A percentile compares a stretch with the other conserved stretches of the same genome.
Evolutionary conservation across 2,888 invertebrate genomes (phyloP).

Genomic region (Cantharis rustica): DNA sequence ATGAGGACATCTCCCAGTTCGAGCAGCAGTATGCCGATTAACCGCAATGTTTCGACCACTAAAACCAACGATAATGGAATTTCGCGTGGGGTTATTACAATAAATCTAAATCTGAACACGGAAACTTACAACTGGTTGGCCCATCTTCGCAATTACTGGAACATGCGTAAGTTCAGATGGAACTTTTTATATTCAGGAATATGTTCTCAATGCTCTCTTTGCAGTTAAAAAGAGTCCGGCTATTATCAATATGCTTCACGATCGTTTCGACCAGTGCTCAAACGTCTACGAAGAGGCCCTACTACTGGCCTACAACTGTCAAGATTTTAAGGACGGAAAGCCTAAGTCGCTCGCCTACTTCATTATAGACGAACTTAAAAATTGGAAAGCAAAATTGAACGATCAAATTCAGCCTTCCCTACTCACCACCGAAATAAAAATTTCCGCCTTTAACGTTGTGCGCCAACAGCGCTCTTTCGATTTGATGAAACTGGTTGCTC

Average conservation of each 20-base stretch:
- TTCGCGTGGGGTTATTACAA: slow-evolving; percentile 17
- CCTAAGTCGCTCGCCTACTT: slow-evolving; percentile 65
- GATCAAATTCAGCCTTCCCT: slow-evolving; percentile 55
- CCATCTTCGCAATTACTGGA: slow-evolving; percentile 32
- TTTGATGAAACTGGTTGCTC: slow-evolving; percentile 67
- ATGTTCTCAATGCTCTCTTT: slow-evolving; percentile 24
- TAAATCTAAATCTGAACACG: slow-evolving; percentile 29
- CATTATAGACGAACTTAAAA: slow-evolving; percentile 66
- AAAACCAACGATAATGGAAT: neutral
- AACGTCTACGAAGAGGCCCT: slow-evolving; percentile 67
- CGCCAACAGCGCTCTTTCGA: slow-evolving; percentile 68
- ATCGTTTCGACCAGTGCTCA: slow-evolving; percentile 49
- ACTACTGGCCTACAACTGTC: slow-evolving; percentile 64
- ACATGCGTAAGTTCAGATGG: slow-evolving; percentile 21
- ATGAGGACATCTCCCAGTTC: neutral
- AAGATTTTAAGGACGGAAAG: slow-evolving; percentile 68
- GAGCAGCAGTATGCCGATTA: neutral
- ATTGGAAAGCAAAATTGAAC: slow-evolving; percentile 56
- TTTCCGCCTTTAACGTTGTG: slow-evolving; percentile 74
- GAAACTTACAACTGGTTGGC: slow-evolving; percentile 24
- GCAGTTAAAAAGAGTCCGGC: slow-evolving; percentile 53
- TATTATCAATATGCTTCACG: slow-evolving; percentile 49
- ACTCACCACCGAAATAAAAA: slow-evolving; percentile 63
- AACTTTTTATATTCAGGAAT: neutral
- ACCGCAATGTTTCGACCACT: neutral